Evolutionary conservation across 2,797 vertebrate genomes (phyloP), one percentile per base, ranked within the genome.

Genomic region (Geotria australis): DNA sequence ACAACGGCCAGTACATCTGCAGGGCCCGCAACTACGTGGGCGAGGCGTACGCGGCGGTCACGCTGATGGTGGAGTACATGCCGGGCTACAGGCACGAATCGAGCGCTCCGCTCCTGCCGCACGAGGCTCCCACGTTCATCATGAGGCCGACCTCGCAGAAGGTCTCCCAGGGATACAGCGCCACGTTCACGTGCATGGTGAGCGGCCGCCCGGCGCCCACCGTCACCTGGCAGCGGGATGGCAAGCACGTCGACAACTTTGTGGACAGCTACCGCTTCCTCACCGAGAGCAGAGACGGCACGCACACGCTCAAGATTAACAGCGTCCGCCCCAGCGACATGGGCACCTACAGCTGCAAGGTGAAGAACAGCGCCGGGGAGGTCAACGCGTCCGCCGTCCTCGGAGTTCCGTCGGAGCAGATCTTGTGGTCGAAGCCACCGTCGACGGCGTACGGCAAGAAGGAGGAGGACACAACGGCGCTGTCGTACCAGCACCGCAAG

Each of bases 1-100:
- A 98, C 72, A 91, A 84, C 0, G 91, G 91, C 3, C 88, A 86
- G 58, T 98, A 93, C 58, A 81, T 94, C 68, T 98, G 91, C 64
- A 70, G 86, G 24, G 91, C 91, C 60, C 86, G 80, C 63, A 98
- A 96, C 69, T 76, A 64, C 46, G 77, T 98, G 0, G 91, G 91
- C 1, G 91, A 98, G 66, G 84, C 89, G 8, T 95, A 94, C 8
- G 86, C 86, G 0, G 86, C 84, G 0, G 85, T 98, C 8, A 83
- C 80, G 24, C 76, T 98, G 24, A 24, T 38, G 24, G 24, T 38
- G 24, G 24, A 38, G 24, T 38, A 38, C 24, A 38, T 24, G 24
- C 24, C 24, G 24, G 24, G 24, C 24, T 38, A 38, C 24, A 38
- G 24, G 24, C 24, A 38, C 24, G 24, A 38, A 38, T 38, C 24